These are phyloP conservation scores for Sarcophaga carnaria DNA, from an alignment of 2,888 invertebrate species.

Conservation along the genomic window DNA sequence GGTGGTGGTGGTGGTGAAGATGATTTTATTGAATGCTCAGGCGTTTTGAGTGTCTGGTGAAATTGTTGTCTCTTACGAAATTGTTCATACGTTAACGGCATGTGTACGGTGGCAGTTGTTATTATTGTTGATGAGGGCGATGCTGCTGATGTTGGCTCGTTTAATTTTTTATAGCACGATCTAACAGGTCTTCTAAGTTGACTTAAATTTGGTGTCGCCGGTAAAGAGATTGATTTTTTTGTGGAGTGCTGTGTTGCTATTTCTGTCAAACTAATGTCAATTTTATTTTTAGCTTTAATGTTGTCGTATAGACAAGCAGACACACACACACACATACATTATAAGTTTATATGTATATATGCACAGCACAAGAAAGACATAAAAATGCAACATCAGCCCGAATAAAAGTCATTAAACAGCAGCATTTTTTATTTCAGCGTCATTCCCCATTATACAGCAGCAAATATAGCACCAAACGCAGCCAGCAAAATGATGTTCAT, in stretches of 20 bases:
- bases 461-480: conserved; percentile 5
- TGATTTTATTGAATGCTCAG: conserved; percentile 58
- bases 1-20: conserved; percentile 13
- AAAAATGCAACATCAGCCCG: conserved; percentile 22
- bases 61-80: conserved; percentile 53
- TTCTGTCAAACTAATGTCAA: conserved; percentile 53
- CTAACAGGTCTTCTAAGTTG: conserved; percentile 71
- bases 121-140: conserved; percentile 45
- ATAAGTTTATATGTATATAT: background rate
- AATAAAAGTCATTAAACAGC: conserved; percentile 35
- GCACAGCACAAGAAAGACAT: background rate
- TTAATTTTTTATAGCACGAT: conserved; percentile 72
- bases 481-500: background rate
- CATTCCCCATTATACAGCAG: conserved; percentile 58
- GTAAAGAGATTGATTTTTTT: conserved; percentile 74
- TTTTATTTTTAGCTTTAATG: conserved; percentile 58
- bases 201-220: conserved; percentile 75
- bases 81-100: conserved; percentile 67
- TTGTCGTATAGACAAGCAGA: background rate
- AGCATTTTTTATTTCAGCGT: conserved; percentile 27
- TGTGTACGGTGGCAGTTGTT: conserved; percentile 54
- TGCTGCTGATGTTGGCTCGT: conserved; percentile 43
- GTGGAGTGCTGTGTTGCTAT: conserved; percentile 40
- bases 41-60: conserved; percentile 47
- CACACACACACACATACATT: background rate